Percentiles rank a stretch among this genome's conserved stretches.
These are phyloP conservation scores for Apis dorsata DNA, from an alignment of 1,140 invertebrate genomes.

Conservation along the genomic window DNA sequence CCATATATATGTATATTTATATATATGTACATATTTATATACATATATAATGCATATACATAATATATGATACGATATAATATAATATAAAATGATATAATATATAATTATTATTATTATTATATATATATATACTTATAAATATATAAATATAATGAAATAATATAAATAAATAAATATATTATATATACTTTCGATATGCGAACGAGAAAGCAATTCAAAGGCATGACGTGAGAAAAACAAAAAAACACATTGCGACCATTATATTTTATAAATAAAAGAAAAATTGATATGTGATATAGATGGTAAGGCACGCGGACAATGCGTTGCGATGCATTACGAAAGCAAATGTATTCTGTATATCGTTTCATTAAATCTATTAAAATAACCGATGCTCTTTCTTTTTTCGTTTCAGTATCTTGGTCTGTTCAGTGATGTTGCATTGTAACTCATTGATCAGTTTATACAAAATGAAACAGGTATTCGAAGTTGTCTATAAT, in stretches of 20 bases:
- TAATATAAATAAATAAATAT: constrained; percentile 54
- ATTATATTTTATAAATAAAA: constrained; percentile 73
- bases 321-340: constrained; percentile 68
- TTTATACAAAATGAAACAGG: background rate
- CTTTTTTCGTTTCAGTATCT: background rate
- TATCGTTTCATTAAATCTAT: constrained; percentile 73
- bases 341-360: constrained; percentile 73
- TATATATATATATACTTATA: constrained; percentile 41
- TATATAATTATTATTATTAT: constrained; percentile 28
- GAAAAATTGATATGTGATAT: constrained; percentile 73
- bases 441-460: background rate
- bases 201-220: constrained; percentile 60
- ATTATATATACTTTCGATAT: constrained; percentile 64
- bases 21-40: no score
- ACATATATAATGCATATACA: no score
- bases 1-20: background rate
- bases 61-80: constrained; percentile 8
- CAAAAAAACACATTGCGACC: constrained; percentile 56
- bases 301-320: constrained; percentile 71
- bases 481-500: constrained; percentile 13
- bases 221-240: constrained; percentile 55
- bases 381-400: constrained; percentile 49
- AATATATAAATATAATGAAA: constrained; percentile 55
- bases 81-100: constrained; percentile 50
- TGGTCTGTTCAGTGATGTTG: no score